Conservation (phyloP, 2,113 vertebrate genomes). For the Astatoreochromis straeleni region DNA sequence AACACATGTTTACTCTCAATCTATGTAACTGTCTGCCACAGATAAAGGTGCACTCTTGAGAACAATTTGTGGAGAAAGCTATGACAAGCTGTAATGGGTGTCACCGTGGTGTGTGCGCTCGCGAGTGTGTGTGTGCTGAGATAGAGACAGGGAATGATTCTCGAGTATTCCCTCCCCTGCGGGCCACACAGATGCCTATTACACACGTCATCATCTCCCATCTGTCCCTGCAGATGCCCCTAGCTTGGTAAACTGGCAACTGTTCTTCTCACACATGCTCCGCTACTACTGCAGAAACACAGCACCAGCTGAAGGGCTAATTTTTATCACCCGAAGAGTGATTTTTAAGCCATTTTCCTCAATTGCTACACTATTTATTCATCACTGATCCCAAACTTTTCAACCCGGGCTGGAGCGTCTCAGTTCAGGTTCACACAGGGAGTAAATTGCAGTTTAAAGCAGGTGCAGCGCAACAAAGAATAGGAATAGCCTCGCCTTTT, state of each 20-base stretch:
- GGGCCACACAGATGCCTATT: conserved; percentile 62
- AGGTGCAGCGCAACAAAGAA: not conserved
- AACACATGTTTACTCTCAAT: conserved; percentile 64
- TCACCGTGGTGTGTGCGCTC: conserved; percentile 1
- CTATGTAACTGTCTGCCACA: conserved; percentile 54
- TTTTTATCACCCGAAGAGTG: not conserved
- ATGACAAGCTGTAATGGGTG: conserved; percentile 58
- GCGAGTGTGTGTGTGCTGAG: not conserved
- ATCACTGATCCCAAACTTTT: not conserved
- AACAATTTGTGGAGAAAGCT: conserved; percentile 59
- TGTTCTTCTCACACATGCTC: conserved; percentile 18
- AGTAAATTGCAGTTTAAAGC: not conserved
- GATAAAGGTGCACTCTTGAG: conserved; percentile 63
- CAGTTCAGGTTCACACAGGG: not conserved
- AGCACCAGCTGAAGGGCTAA: not conserved
- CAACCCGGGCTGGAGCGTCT: not conserved
- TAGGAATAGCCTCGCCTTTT: not conserved
- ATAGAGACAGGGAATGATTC: conserved; percentile 28
- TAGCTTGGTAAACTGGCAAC: conserved; percentile 61
- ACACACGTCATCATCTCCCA: conserved; percentile 69
- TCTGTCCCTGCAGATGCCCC: conserved; percentile 71
- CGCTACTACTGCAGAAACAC: not conserved
- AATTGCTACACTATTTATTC: not conserved
- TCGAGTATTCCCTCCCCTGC: conserved; percentile 53
- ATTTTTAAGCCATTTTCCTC: not conserved